Evolutionary conservation across 1,140 invertebrate species (phyloP).

Genomic region (Zaprionus lachaisei): DNA sequence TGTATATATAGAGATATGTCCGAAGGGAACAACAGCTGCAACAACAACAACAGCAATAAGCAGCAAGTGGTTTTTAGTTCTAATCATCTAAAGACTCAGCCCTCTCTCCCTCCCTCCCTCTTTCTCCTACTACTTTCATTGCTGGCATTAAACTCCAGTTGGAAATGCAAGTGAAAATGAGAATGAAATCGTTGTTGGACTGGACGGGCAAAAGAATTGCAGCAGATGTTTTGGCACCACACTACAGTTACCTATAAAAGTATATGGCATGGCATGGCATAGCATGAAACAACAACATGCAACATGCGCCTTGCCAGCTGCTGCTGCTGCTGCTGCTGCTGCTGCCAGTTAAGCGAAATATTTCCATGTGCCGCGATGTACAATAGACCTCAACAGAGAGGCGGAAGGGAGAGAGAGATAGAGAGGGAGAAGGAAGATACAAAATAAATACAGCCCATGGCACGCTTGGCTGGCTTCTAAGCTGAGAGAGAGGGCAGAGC

Average conservation of each 20-base stretch:
- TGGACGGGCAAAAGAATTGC: constrained; percentile 24
- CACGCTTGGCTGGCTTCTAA: constrained; percentile 41
- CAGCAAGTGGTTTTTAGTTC: constrained; percentile 23
- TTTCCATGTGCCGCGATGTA: constrained; percentile 32
- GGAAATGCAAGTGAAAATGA: constrained; percentile 51
- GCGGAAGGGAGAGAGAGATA: neutral
- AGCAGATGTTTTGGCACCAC: constrained; percentile 55
- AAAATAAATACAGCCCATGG: constrained; percentile 18
- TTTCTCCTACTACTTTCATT: neutral
- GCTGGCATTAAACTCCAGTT: constrained; percentile 22
- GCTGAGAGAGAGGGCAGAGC: constrained; percentile 6
- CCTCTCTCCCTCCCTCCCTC: too few species aligned
- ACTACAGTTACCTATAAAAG: constrained; percentile 39
- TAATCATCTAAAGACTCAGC: neutral
- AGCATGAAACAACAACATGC: constrained; percentile 9
- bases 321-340: neutral
- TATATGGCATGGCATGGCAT: constrained; percentile 19
- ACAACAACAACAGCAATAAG: constrained; percentile 1
- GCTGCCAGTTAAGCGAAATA: constrained; percentile 27
- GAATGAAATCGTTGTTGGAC: constrained; percentile 37
- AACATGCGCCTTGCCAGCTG: constrained; percentile 24
- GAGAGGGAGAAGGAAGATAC: constrained; percentile 8
- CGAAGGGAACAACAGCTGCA: constrained; percentile 4
- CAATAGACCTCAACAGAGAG: constrained; percentile 9
- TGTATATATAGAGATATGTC: neutral